Percentiles rank a stretch among this genome's conserved stretches.
Conservation (phyloP, 2,888 invertebrate species). For the Hypena proboscidalis region DNA sequence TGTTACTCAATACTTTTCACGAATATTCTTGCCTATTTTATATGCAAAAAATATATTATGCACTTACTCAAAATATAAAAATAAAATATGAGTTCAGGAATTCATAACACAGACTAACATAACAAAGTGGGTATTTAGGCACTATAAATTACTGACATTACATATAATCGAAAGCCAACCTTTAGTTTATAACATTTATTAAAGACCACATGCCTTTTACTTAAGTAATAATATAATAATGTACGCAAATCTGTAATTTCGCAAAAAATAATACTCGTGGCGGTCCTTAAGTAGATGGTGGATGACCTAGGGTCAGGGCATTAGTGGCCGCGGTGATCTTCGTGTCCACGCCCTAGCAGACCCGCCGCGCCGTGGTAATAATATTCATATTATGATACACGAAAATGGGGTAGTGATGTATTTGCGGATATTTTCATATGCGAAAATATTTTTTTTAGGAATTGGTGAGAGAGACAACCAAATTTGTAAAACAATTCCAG, state of each 20-base stretch:
- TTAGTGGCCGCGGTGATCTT: constrained; percentile 32
- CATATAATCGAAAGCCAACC: neutral
- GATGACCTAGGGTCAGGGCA: constrained; percentile 43
- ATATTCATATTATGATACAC: neutral
- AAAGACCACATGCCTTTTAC: neutral
- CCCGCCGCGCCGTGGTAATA: constrained; percentile 6
- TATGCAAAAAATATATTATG: too few relatives aligned
- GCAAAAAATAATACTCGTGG: too few relatives aligned
- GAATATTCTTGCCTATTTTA: too few relatives aligned
- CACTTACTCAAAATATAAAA: too few relatives aligned
- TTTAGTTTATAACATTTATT: neutral
- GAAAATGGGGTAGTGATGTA: neutral
- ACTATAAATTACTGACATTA: neutral
- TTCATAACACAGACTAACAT: too few relatives aligned
- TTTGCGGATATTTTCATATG: neutral
- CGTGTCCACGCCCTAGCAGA: constrained; percentile 24
- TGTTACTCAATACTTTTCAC: too few relatives aligned
- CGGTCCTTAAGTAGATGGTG: constrained; percentile 27
- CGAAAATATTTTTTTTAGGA: too few relatives aligned
- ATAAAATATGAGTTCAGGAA: too few relatives aligned
- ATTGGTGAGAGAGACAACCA: too few relatives aligned
- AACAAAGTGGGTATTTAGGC: too few relatives aligned
- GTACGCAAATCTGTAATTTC: neutral
- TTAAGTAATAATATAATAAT: constrained; percentile 6
- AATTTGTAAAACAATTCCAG: too few relatives aligned